Evolutionary conservation across 2,888 invertebrate species (phyloP).

Genomic region (Ochropleura leucogaster): DNA sequence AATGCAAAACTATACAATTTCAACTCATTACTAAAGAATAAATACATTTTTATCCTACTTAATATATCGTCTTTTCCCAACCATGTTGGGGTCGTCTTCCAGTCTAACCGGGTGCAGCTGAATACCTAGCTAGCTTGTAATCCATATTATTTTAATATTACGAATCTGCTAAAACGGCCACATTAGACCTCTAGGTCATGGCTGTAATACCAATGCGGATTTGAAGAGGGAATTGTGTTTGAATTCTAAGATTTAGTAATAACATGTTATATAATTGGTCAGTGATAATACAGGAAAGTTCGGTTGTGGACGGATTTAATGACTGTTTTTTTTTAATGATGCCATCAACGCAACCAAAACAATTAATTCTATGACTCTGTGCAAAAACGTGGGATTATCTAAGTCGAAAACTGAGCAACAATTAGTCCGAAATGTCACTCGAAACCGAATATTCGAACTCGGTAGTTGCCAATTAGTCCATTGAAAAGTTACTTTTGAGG

Average conservation of each 20-base stretch:
- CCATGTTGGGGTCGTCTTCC: no score
- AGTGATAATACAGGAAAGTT: not conserved
- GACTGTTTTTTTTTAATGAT: not conserved
- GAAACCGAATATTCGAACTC: not conserved
- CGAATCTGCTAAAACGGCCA: no score
- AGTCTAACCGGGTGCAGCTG: no score
- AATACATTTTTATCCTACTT: no score
- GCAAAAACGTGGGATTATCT: not conserved
- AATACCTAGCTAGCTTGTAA: no score
- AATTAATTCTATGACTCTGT: not conserved
- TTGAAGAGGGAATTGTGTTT: slow-evolving; percentile 23
- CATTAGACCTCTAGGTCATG: slow-evolving; percentile 24
- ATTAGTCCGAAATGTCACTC: not conserved
- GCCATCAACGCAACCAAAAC: not conserved
- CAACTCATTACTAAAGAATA: no score
- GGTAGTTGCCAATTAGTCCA: no score
- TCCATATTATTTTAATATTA: no score
- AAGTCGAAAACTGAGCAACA: not conserved
- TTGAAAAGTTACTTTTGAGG: no score
- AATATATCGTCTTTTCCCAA: no score
- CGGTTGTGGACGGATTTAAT: not conserved
- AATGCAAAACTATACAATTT: no score
- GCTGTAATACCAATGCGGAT: slow-evolving; percentile 9
- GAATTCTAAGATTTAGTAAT: slow-evolving; percentile 4
- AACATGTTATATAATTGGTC: not conserved